Conservation (phyloP, 2,888 invertebrate species). For the Dione juno region DNA sequence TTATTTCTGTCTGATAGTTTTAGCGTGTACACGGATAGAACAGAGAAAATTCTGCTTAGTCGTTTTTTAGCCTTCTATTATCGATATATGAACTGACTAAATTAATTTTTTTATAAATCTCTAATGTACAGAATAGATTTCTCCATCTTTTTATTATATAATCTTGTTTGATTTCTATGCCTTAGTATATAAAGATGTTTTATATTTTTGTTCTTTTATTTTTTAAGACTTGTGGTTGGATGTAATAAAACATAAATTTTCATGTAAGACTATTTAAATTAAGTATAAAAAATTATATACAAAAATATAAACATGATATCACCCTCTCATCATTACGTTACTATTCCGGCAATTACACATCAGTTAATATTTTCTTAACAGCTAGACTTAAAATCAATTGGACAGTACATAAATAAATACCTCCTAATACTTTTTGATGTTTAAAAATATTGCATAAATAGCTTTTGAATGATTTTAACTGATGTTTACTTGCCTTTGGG, state of each 20-base stretch:
- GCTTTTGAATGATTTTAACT: neutral
- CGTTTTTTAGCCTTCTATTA: no score
- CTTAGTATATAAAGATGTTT: no score
- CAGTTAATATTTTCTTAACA: conserved; percentile 10
- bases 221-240: neutral
- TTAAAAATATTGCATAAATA: neutral
- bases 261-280: conserved; percentile 27
- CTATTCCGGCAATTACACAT: neutral
- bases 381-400: conserved; percentile 1
- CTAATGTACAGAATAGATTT: no score
- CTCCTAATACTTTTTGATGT: neutral
- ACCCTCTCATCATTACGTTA: neutral
- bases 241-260: conserved; percentile 24
- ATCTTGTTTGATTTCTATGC: no score
- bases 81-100: no score
- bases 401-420: neutral
- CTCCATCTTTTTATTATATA: no score
- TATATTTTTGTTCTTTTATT: no score
- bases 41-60: no score
- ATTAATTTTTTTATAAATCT: no score
- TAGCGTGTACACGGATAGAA: no score
- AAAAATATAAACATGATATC: conserved; percentile 27
- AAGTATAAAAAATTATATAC: conserved; percentile 31
- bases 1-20: no score
- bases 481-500: neutral